phyloP scores from a whole-genome alignment of 2,888 invertebrate species.

The Barypeithes pellucidus region DNA sequence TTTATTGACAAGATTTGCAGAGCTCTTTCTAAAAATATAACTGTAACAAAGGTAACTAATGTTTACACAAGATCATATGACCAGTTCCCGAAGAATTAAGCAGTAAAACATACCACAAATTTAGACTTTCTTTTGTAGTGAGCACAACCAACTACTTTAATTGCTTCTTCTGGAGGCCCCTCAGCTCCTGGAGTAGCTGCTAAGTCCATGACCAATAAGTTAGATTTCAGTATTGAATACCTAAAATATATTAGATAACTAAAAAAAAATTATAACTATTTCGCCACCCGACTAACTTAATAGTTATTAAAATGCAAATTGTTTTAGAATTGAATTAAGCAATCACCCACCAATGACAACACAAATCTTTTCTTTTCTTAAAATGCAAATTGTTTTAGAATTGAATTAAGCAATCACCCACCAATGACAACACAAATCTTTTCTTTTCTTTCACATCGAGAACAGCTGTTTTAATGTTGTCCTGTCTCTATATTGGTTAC shows the following conservation, averaged over 20 bases:
- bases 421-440: neutral
- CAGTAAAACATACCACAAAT: constrained; percentile 81
- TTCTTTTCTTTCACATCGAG: neutral
- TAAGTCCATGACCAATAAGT: constrained; percentile 55
- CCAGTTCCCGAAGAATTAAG: constrained; percentile 7
- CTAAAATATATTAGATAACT: neutral
- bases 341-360: neutral
- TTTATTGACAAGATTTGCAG: neutral
- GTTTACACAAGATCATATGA: constrained; percentile 17
- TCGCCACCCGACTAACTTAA: neutral
- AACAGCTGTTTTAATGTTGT: too few relatives aligned
- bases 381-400: neutral
- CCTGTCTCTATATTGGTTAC: neutral
- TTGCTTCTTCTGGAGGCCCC: constrained; percentile 69
- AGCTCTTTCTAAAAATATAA: neutral
- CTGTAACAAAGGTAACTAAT: neutral
- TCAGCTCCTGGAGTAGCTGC: constrained; percentile 66
- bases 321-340: neutral
- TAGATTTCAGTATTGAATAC: neutral
- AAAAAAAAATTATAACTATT: neutral
- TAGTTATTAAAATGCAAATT: neutral
- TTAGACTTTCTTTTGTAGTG: constrained; percentile 90
- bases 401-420: neutral
- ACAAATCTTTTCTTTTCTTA: neutral
- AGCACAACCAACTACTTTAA: constrained; percentile 80